phyloP scores from a whole-genome alignment of 2,113 vertebrate genomes.

The Sylvia atricapilla region DNA sequence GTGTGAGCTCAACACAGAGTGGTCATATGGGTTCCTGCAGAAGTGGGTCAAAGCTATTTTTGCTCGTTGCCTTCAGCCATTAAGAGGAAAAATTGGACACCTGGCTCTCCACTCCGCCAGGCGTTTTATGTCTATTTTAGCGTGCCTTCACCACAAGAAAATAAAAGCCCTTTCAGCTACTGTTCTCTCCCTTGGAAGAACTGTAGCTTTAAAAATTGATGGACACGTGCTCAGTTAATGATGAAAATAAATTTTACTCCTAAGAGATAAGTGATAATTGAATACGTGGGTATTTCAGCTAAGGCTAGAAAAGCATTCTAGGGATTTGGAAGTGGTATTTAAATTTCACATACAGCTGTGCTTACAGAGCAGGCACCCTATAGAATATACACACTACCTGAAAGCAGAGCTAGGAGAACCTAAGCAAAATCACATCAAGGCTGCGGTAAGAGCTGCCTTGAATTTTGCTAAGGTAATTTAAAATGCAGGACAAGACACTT shows the following conservation, averaged over 20 bases:
- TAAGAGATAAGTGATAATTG: neutral
- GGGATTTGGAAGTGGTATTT: neutral
- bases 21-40: constrained; percentile 7
- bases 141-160: neutral
- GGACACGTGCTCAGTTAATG: neutral
- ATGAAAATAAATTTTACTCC: neutral
- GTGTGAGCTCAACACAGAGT: neutral
- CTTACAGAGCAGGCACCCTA: neutral
- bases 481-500: neutral
- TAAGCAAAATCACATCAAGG: neutral
- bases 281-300: neutral
- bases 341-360: neutral
- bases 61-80: constrained; percentile 24
- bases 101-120: neutral
- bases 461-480: neutral
- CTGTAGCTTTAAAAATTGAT: neutral
- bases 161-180: neutral
- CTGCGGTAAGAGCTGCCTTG: neutral
- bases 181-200: neutral
- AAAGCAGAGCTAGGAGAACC: neutral
- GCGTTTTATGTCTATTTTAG: neutral
- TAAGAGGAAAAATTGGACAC: constrained; percentile 7
- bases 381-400: neutral
- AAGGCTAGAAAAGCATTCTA: neutral
- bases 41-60: constrained; percentile 70